Base-by-base conservation (phyloP, 2,888 invertebrate genomes). In the Meteorus cinctellus region DNA sequence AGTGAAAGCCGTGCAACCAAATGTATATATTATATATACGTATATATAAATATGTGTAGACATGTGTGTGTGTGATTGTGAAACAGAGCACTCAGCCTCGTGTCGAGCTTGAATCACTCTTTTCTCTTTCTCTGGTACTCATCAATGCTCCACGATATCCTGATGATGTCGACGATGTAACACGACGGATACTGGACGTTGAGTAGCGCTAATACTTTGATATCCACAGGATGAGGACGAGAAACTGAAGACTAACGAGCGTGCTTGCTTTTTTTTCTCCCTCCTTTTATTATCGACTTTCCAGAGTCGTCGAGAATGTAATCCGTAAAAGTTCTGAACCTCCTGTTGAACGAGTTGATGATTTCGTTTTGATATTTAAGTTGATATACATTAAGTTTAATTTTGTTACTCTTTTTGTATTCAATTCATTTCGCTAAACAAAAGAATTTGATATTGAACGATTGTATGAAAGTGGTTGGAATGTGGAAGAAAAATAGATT, bases 1-100 rank as follows among this genome's bases (percentile, higher is more conserved):
- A 86, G 82, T 78, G 79, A 82, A 82, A 83, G 74, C 77, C 62
- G 66, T 73, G 75, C 72, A 69, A 79, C 70, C 78, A 70, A 12
- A 48, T 48, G n/a, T 48, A 48, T 48, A 5, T 48, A 48, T n/a
- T n/a, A 48, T 48, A 48, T 48, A 48, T 5, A 45, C 12, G 12
- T 45, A 48, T 48, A 48, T 16, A 48, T 48, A 48, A n/a, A 55
- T 55, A 19, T 55, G 10, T 55, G n/a, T 48, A 48, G 2, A 19
- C 19, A 55, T 55, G 19, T 55, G 24, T 19, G 55, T 55, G 19
- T 24, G 2, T 65, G 19, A 68, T 41, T 66, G 67, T 59, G 29
- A 60, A 60, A 51, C 12, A 65, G 63, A 29, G 19, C 48, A n/a
- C 63, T 63, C 45, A 36, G 29, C 45, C 72, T 63, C 48, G 36